phyloP scores from a whole-genome alignment of 2,888 invertebrate species.

The Polia nebulosa region DNA sequence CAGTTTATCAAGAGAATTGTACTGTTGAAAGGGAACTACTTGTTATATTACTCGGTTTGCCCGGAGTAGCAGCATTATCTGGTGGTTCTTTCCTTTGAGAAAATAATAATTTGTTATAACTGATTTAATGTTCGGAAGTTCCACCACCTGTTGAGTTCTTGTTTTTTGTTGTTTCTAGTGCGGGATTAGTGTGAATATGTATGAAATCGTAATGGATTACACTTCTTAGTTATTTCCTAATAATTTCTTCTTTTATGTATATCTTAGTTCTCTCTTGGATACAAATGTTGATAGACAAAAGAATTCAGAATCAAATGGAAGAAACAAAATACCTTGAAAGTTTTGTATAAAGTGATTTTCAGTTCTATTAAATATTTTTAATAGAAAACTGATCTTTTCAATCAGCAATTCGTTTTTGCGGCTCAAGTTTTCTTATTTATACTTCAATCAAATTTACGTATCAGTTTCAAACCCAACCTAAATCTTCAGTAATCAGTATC shows the following conservation, averaged over 20 bases:
- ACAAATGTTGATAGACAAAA: too few species aligned
- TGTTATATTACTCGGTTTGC: conserved; percentile 43
- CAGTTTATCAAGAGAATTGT: conserved; percentile 78
- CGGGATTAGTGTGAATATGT: conserved; percentile 34
- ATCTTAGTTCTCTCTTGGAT: too few species aligned
- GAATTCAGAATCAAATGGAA: neutral
- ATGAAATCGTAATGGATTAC: conserved; percentile 31
- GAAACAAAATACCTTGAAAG: neutral
- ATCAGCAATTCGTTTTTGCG: neutral
- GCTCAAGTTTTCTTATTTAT: neutral
- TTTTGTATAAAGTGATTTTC: neutral
- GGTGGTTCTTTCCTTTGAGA: conserved; percentile 33
- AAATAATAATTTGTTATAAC: conserved; percentile 42
- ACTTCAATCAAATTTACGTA: too few species aligned
- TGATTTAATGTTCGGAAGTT: conserved; percentile 38
- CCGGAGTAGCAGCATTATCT: conserved; percentile 16
- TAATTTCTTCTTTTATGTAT: neutral
- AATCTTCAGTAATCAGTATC: too few species aligned
- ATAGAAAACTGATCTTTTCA: neutral
- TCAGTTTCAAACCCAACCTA: too few species aligned
- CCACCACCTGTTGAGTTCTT: conserved; percentile 51
- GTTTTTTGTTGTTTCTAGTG: conserved; percentile 31
- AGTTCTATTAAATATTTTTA: neutral
- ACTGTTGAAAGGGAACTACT: conserved; percentile 64
- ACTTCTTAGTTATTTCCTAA: conserved; percentile 9